Conservation (phyloP, 30 jellyfish, hydroid and myxozoan species). For the Aurelia sp. region DNA sequence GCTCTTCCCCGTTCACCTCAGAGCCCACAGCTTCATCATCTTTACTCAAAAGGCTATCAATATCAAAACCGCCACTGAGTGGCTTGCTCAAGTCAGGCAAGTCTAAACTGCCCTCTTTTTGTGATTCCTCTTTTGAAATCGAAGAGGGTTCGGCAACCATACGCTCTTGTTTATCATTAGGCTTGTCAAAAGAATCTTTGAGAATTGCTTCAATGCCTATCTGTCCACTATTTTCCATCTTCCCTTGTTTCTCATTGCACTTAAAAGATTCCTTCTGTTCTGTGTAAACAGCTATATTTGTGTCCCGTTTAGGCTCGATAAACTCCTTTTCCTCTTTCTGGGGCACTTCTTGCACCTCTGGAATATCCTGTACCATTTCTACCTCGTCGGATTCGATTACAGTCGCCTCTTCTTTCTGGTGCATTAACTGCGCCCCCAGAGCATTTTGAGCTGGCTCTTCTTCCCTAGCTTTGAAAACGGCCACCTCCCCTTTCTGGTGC, state of each 20-base stretch:
- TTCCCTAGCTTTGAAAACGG: no score
- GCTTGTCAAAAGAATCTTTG: background rate
- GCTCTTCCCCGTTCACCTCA: background rate
- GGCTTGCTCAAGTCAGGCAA: constrained; percentile 14
- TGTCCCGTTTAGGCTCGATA: no score
- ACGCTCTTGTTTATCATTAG: background rate
- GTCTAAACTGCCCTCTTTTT: background rate
- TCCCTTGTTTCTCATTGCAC: background rate
- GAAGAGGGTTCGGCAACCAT: background rate
- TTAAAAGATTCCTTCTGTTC: no score
- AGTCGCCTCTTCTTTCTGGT: no score
- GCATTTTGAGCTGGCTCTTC: no score
- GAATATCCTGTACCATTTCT: no score
- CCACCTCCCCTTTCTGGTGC: no score
- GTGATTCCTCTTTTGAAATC: background rate
- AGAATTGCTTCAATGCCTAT: background rate
- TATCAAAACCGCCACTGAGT: constrained; percentile 32
- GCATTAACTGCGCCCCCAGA: no score
- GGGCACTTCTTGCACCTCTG: no score
- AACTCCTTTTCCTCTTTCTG: no score
- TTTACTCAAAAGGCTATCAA: constrained; percentile 50
- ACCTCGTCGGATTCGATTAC: no score
- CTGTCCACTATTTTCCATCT: background rate
- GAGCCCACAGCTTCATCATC: constrained; percentile 22
- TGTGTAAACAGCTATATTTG: no score